phyloP scores from a whole-genome alignment of 2,797 vertebrate genomes.

The Hirundo rustica region DNA sequence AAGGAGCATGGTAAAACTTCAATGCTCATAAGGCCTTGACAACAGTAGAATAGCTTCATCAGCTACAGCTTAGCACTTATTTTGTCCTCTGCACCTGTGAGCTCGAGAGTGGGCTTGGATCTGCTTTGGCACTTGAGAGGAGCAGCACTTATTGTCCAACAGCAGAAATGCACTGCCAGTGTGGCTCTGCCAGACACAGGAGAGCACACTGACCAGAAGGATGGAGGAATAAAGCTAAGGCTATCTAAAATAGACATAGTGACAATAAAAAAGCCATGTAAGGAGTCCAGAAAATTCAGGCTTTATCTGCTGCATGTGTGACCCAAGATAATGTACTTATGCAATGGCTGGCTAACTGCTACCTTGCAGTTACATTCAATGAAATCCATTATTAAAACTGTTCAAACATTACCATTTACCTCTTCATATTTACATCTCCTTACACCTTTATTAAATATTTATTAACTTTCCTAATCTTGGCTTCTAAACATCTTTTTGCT shows the following conservation, averaged over 20 bases:
- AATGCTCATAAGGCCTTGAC: fast-evolving
- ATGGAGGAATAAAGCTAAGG: not conserved
- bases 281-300: not conserved
- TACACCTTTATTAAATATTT: slow-evolving; percentile 26
- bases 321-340: not conserved
- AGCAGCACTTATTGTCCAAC: not conserved
- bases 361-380: not conserved
- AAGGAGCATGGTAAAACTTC: not conserved
- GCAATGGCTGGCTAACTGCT: not conserved
- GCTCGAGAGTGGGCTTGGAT: not conserved
- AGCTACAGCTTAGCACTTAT: not conserved
- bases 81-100: not conserved
- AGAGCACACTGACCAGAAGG: not conserved
- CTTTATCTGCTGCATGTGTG: not conserved
- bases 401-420: not conserved
- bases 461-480: slow-evolving; percentile 16
- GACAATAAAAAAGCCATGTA: not conserved
- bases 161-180: not conserved
- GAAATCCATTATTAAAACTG: slow-evolving; percentile 12
- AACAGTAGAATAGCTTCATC: not conserved
- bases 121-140: not conserved
- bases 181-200: not conserved
- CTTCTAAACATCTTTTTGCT: slow-evolving; percentile 14
- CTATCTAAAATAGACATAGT: not conserved
- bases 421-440: slow-evolving; percentile 27